Base-by-base conservation (phyloP, 2,797 vertebrate species). In the Lutjanus campechanus region DNA sequence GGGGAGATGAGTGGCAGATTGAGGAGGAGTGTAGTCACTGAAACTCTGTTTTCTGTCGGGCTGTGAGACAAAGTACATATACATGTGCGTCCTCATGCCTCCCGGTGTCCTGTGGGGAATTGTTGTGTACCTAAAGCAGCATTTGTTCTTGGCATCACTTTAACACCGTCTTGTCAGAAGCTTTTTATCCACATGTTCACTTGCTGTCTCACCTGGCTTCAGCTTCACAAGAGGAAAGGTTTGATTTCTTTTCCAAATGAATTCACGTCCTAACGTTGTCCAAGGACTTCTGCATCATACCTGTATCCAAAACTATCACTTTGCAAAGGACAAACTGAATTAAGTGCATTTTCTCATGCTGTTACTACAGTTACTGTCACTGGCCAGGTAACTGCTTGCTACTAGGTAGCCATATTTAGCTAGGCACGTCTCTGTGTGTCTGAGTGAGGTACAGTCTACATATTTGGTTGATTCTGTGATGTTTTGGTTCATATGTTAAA, bases 31-130 rank as follows among this genome's bases (percentile, higher is more conserved):
- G 60, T 13, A 77, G 59, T 43, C 59, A 54, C 25, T 63, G 58
- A n/a, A 61, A 70, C 22, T 25, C 44, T 73, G 49, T 64, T 75
- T 79, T 82, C 20, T 68, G 49, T 70, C 9, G 0, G 22, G 50
- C 43, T 63, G 2, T 51, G 40, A 64, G 66, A 56, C 46, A 70
- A 43, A 13, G 13, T 49, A 29, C 43, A 4, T 72, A 9, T 19
- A 7, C 20, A 47, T 46, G 11, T 49, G 25, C 19, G 5, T 82
- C 63, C 40, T 72, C 36, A 29, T 44, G 64, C 15, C 49, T 60
- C 46, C 49, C 15, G 51, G 16, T 73, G 19, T 54, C 19, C 40
- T 68, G 1, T 59, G 8, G 40, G 19, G 29, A 61, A 10, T 16
- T 20, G 11, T 72, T 64, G 22, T 46, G 0, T 43, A 53, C 51